These are phyloP conservation scores for Pollenia griseotomentosa DNA, from an alignment of 2,888 invertebrate genomes.

Conservation along the genomic window DNA sequence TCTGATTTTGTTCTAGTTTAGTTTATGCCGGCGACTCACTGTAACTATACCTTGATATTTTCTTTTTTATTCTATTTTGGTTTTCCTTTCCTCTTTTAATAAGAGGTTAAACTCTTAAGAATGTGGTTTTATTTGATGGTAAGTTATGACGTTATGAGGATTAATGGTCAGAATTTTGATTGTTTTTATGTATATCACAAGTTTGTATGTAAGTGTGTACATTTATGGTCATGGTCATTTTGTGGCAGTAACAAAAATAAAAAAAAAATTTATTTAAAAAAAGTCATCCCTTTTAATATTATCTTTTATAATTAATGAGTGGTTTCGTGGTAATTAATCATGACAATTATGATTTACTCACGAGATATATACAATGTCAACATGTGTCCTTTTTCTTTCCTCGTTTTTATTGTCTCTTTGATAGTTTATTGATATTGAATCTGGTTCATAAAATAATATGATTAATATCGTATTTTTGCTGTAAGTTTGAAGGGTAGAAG, in stretches of 20 bases:
- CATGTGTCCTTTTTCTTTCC: constrained; percentile 41
- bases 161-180: constrained; percentile 67
- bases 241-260: constrained; percentile 9
- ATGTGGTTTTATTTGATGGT: constrained; percentile 37
- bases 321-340: constrained; percentile 81
- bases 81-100: constrained; percentile 16
- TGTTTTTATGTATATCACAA: constrained; percentile 56
- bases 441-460: constrained; percentile 50
- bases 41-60: constrained; percentile 29
- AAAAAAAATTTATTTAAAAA: constrained; percentile 2
- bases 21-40: not conserved
- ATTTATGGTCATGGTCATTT: constrained; percentile 56
- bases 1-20: too few relatives aligned
- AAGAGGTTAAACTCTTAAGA: constrained; percentile 65
- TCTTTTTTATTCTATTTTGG: not conserved
- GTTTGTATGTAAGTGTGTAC: constrained; percentile 17
- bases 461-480: constrained; percentile 28
- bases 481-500: constrained; percentile 1
- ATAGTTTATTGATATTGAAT: constrained; percentile 21
- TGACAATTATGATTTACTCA: constrained; percentile 78
- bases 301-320: constrained; percentile 80
- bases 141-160: constrained; percentile 60
- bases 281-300: constrained; percentile 72
- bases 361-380: constrained; percentile 55
- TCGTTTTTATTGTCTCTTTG: constrained; percentile 13